Evolutionary conservation across 2,113 vertebrate genomes (phyloP).

Genomic region (Corythornis madagascariensis): DNA sequence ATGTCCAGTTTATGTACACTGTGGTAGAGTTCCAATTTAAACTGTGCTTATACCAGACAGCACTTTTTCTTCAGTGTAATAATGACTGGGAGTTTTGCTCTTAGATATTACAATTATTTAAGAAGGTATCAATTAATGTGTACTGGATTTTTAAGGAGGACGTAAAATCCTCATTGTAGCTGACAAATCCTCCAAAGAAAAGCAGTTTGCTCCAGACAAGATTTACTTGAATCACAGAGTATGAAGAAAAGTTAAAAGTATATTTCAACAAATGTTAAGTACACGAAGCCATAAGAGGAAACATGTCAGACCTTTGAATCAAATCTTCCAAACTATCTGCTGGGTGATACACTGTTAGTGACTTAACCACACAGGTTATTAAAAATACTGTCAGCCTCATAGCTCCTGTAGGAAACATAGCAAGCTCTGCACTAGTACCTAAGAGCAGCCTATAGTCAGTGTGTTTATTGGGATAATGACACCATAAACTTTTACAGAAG

Average conservation of each 20-base stretch:
- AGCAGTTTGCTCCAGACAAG: background rate
- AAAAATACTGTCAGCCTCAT: background rate
- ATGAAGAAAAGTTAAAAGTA: background rate
- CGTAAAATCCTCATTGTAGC: background rate
- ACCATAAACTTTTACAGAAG: background rate
- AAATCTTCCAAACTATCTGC: background rate
- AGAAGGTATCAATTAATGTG: background rate
- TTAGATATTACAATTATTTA: background rate
- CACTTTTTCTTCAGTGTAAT: background rate
- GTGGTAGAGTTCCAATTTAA: background rate
- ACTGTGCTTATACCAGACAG: background rate
- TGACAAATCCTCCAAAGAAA: background rate
- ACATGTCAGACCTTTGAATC: background rate
- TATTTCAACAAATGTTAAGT: background rate
- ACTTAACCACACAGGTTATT: background rate
- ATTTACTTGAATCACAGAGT: background rate
- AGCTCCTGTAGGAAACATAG: background rate
- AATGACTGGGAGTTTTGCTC: background rate
- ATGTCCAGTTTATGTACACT: background rate
- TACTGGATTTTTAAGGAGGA: background rate
- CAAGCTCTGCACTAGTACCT: background rate
- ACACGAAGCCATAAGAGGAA: background rate
- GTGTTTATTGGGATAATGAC: background rate
- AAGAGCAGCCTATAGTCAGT: background rate
- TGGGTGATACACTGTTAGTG: background rate